Percentiles rank a stretch among this genome's conserved stretches.
phyloP scores from a whole-genome alignment of 37 sponge, comb jelly and placozoan species.

The Bolinopsis microptera region DNA sequence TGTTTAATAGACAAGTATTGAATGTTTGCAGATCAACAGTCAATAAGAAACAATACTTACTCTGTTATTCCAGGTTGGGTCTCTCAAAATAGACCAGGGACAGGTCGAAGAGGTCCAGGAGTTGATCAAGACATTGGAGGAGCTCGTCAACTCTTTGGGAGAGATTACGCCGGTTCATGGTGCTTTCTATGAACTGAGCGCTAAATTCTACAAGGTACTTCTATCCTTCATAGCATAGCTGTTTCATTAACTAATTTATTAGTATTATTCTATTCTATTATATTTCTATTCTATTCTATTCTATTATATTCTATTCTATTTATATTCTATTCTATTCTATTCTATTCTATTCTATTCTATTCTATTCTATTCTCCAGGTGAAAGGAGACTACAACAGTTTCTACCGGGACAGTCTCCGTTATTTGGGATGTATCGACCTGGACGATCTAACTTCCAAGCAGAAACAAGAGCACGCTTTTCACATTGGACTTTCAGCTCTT shows the following conservation, averaged over 20 bases:
- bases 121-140: conserved; percentile 70
- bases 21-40: too few relatives aligned
- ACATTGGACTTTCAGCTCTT: conserved; percentile 81
- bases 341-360: too few relatives aligned
- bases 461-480: conserved; percentile 68
- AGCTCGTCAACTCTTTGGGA: conserved; percentile 70
- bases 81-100: conserved; percentile 26
- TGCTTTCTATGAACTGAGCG: conserved; percentile 77
- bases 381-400: conserved; percentile 73
- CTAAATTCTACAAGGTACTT: conserved; percentile 75
- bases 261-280: too few relatives aligned
- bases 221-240: too few relatives aligned
- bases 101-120: conserved; percentile 63
- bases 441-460: conserved; percentile 62
- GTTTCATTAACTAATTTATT: too few relatives aligned
- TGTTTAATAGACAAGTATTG: too few relatives aligned
- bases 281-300: too few relatives aligned
- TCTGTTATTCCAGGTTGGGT: conserved; percentile 14
- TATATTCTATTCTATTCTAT: too few relatives aligned
- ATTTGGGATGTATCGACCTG: conserved; percentile 86
- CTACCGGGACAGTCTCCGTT: conserved; percentile 81
- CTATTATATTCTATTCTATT: too few relatives aligned
- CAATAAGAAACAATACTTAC: too few relatives aligned
- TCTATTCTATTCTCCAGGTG: conserved; percentile 26
- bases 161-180: conserved; percentile 80